A percentile compares a stretch with the other conserved stretches of the same genome.
Evolutionary conservation across 2,888 invertebrate genomes (phyloP).

Genomic region (Linyphia triangularis): DNA sequence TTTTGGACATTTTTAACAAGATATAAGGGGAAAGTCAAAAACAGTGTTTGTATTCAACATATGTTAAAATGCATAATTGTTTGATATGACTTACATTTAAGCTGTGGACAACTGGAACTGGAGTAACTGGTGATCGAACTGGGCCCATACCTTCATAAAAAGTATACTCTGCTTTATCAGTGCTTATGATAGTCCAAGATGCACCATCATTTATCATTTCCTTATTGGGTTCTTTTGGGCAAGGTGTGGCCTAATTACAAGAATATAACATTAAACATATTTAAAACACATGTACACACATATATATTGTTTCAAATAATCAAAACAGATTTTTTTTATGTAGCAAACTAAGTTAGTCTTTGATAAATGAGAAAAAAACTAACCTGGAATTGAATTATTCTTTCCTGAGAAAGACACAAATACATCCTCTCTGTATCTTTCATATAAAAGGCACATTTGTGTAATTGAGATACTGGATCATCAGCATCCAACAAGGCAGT

Average conservation of each 20-base stretch:
- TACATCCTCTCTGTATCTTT: constrained; percentile 99
- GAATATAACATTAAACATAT: neutral
- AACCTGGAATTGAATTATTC: constrained; percentile 98
- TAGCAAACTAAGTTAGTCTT: neutral
- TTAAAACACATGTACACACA: neutral
- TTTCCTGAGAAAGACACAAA: constrained; percentile 97
- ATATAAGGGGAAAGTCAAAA: too few relatives aligned
- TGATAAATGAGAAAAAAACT: neutral
- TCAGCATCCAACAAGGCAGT: constrained; percentile 98
- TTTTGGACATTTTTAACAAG: too few relatives aligned
- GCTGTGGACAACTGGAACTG: constrained; percentile 97
- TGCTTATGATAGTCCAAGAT: constrained; percentile 99
- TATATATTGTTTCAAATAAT: neutral
- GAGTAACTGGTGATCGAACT: constrained; percentile 95
- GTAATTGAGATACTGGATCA: constrained; percentile 98
- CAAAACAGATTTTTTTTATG: neutral
- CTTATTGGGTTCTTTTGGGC: constrained; percentile 97
- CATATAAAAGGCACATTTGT: constrained; percentile 99
- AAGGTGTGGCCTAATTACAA: constrained; percentile 88
- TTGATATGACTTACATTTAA: constrained; percentile 86
- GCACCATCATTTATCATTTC: constrained; percentile 99
- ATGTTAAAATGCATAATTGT: too few relatives aligned
- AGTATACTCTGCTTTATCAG: constrained; percentile 99
- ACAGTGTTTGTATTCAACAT: too few relatives aligned
- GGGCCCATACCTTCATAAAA: constrained; percentile 99